These are phyloP conservation scores for cat (Felis catus) DNA, from an alignment of 2,113 vertebrate species.

Conservation along the genomic window DNA sequence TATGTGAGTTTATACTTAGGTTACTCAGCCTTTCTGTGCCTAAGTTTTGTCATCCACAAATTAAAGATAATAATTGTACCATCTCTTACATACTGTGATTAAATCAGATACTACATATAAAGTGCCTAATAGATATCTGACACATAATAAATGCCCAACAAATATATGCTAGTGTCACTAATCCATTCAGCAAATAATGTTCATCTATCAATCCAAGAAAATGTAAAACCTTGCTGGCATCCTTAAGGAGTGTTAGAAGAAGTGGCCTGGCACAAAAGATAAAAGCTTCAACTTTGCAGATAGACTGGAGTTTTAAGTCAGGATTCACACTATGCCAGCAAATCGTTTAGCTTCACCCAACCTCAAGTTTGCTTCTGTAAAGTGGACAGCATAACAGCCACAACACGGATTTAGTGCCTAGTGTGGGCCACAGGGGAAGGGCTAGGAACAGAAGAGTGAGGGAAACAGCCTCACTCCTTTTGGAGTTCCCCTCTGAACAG, in stretches of 20 bases:
- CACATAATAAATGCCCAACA: background rate
- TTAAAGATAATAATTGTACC: background rate
- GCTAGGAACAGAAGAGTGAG: background rate
- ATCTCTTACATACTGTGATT: background rate
- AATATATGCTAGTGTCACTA: background rate
- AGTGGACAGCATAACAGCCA: background rate
- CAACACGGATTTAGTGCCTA: background rate
- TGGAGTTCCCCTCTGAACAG: background rate
- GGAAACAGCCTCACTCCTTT: background rate
- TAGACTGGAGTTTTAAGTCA: background rate
- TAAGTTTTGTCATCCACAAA: background rate
- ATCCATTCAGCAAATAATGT: background rate
- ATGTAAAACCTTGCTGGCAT: background rate
- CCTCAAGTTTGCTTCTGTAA: background rate
- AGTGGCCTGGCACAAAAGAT: background rate
- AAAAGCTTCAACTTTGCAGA: background rate
- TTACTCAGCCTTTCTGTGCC: background rate
- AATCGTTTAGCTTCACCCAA: background rate
- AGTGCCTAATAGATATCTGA: background rate
- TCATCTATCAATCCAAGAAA: background rate
- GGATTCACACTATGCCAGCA: background rate
- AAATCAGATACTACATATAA: background rate
- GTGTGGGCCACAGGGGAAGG: background rate
- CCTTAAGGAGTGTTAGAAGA: background rate
- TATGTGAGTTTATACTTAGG: background rate